Evolutionary conservation across 1,140 invertebrate species (phyloP), one percentile per base, ranked within the genome.

Genomic region (Phenacoccus solenopsis): DNA sequence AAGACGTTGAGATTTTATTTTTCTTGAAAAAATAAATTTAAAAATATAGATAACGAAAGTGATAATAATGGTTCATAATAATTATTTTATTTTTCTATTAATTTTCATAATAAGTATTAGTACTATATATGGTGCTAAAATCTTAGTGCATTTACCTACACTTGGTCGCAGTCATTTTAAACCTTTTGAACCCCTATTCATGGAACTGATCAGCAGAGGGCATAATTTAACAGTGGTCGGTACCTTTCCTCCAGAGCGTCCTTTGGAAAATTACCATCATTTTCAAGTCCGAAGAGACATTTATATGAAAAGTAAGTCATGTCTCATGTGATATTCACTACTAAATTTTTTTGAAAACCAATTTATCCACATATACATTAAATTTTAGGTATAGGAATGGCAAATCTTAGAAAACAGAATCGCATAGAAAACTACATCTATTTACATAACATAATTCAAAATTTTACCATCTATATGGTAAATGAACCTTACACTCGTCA

Each of bases 151-250:
- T 25, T 72, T 78, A 27, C 76, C 76, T 0, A 64, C 74, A 1
- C 35, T 70, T 0, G 71, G 71, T 1, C 74, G 72, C 72, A 80
- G 78, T 70, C 79, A 80, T 72, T 78, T 75, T 49, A 72, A 72
- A n/a, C 72, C 79, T 1, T 79, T 78, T 25, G 72, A 76, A 57
- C 75, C 77, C 0, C 28, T 79, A 1, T 71, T 78, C 4, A 35
- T 80, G 20, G 83, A 82, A 72, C 74, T 87, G 28, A 80, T 84
- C 0, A 70, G 75, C 0, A 79, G 82, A 68, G 85, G 85, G 1
- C 86, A 87, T 73, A 80, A 86, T 72, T 80, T 87, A 1, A 86
- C 84, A 9, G 28, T 71, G 20, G 68, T 71, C 1, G 49, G 35
- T 49, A 4, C 20, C 2, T 69, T 49, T 69, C 68, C 68, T 49